Evolutionary conservation across 2,797 vertebrate species (phyloP).

Genomic region (Botia kubotai): DNA sequence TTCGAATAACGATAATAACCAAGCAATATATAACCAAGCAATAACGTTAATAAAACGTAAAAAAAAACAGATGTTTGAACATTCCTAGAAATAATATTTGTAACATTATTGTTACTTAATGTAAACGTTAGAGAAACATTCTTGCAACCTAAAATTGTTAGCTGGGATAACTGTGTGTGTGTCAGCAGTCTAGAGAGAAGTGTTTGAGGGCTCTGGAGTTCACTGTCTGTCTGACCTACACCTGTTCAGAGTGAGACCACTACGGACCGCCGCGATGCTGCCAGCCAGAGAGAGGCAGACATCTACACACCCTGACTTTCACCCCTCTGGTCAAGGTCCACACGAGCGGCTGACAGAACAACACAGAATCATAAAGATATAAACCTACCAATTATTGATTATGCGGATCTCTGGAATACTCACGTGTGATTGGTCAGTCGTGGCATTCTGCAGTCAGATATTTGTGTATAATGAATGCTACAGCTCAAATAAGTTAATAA

Average conservation of each 20-base stretch:
- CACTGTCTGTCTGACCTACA: constrained; percentile 51
- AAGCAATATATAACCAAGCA: neutral
- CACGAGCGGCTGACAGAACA: neutral
- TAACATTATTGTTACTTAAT: too few relatives aligned
- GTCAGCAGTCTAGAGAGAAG: constrained; percentile 34
- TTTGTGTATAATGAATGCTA: neutral
- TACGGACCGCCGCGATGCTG: constrained; percentile 34
- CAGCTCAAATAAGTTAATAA: too few relatives aligned
- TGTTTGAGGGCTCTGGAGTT: neutral
- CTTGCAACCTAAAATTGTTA: too few relatives aligned
- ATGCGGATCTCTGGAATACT: neutral
- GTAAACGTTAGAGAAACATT: too few relatives aligned
- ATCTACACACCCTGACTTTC: constrained; percentile 53
- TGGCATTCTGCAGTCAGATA: neutral
- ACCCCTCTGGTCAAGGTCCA: constrained; percentile 57
- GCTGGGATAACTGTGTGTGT: neutral
- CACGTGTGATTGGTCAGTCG: neutral
- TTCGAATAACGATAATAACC: too few relatives aligned
- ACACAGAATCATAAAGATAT: constrained; percentile 14
- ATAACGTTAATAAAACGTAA: neutral
- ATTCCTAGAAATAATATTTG: neutral
- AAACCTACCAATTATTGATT: constrained; percentile 24
- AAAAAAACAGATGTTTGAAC: neutral
- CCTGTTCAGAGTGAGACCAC: neutral
- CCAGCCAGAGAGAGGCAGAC: constrained; percentile 30